A percentile compares a stretch with the other conserved stretches of the same genome.
Evolutionary conservation across 2,113 vertebrate species (phyloP).

Genomic region (Elgaria multicarinata): DNA sequence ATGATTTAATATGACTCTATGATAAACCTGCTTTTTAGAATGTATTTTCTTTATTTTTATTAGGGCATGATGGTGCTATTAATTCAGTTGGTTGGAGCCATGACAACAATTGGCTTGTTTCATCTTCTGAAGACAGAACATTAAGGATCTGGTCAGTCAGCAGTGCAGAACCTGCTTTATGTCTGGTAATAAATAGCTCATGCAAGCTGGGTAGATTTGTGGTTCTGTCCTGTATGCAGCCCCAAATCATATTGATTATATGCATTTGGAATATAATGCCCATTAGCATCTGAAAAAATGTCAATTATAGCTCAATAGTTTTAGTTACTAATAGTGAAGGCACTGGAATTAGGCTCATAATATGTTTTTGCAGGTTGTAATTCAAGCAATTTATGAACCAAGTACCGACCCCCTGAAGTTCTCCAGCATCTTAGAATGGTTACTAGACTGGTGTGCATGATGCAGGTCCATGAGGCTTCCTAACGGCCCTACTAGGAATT

Average conservation of each 20-base stretch:
- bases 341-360: neutral
- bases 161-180: slow-evolving; percentile 70
- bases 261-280: neutral
- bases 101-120: slow-evolving; percentile 82
- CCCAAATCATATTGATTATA: neutral
- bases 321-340: neutral
- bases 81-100: slow-evolving; percentile 87
- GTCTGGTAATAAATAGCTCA: slow-evolving; percentile 79
- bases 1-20: neutral
- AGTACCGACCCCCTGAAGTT: neutral
- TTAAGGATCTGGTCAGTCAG: slow-evolving; percentile 82
- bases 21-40: neutral
- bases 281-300: no score
- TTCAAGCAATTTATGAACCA: neutral
- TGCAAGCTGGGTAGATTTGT: neutral
- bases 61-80: slow-evolving; percentile 87
- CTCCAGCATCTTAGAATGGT: neutral
- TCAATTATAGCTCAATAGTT: neutral
- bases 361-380: neutral
- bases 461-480: neutral
- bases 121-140: slow-evolving; percentile 83
- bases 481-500: neutral
- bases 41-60: slow-evolving; percentile 24
- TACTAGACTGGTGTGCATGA: neutral
- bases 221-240: neutral